Conservation (phyloP, 2,113 vertebrate species). For the Orycteropus afer region DNA sequence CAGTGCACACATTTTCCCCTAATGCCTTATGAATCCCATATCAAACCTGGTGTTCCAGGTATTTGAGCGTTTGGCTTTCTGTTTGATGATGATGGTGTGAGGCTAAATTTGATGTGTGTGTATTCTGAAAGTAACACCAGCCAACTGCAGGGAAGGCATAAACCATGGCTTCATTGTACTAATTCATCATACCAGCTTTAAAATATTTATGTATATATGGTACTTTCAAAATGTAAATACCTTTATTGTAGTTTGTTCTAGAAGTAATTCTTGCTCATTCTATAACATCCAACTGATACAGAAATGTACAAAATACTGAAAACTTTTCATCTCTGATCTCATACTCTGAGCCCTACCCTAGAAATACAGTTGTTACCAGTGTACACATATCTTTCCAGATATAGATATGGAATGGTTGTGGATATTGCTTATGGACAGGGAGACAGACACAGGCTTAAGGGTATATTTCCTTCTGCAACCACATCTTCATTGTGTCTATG, state of each 20-base stretch:
- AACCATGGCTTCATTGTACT: not conserved
- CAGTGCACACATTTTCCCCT: not conserved
- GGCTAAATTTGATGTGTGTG: not conserved
- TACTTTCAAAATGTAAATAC: not conserved
- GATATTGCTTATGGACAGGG: not conserved
- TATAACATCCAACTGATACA: not conserved
- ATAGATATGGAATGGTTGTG: not conserved
- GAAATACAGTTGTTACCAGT: not conserved
- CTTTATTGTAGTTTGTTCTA: not conserved
- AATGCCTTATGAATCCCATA: not conserved
- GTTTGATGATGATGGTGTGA: not conserved
- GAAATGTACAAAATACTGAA: not conserved
- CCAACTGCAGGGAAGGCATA: not conserved
- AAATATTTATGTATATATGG: not conserved
- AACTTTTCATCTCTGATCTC: not conserved
- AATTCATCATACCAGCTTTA: not conserved
- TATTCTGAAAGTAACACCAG: slow-evolving; percentile 17
- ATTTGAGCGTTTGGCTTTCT: not conserved
- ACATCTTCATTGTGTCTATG: not conserved
- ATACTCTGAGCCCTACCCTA: not conserved
- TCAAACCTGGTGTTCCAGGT: not conserved
- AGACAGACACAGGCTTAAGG: not conserved
- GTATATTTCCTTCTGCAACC: not conserved
- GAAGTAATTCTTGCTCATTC: slow-evolving; percentile 10
- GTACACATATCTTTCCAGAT: not conserved